These are phyloP conservation scores for Ceyx erithaca DNA, from an alignment of 2,797 vertebrate species.

Conservation along the genomic window DNA sequence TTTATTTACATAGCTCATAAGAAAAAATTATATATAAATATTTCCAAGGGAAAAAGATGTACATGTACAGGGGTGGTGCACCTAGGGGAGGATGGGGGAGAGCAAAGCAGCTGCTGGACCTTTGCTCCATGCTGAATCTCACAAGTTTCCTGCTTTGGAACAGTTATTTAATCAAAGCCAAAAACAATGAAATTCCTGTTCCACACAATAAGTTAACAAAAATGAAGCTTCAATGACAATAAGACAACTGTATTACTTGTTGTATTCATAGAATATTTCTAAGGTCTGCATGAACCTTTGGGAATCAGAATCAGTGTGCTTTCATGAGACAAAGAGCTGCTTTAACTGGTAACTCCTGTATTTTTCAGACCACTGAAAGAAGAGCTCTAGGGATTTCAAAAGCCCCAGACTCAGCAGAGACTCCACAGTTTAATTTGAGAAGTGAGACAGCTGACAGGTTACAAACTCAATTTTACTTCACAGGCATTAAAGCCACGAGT, in stretches of 20 bases:
- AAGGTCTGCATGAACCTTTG: not conserved
- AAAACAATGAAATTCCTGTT: not conserved
- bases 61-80: too few relatives aligned
- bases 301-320: not conserved
- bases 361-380: slow-evolving; percentile 24
- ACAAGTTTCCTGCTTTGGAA: not conserved
- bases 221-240: not conserved
- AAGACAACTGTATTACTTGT: not conserved
- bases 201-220: not conserved
- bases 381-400: slow-evolving; percentile 30
- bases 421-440: slow-evolving; percentile 15
- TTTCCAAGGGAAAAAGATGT: not conserved
- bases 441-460: slow-evolving; percentile 1
- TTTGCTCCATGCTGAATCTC: not conserved
- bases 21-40: not conserved
- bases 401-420: not conserved
- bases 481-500: not conserved
- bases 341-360: not conserved
- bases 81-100: not conserved
- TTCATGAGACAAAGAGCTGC: not conserved
- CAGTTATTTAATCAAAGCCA: not conserved
- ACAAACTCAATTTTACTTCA: slow-evolving; percentile 36
- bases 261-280: not conserved
- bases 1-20: not conserved
- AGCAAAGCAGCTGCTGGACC: not conserved